phyloP scores from a whole-genome alignment of 2,888 invertebrate genomes.

The Acanthoscelides obtectus region DNA sequence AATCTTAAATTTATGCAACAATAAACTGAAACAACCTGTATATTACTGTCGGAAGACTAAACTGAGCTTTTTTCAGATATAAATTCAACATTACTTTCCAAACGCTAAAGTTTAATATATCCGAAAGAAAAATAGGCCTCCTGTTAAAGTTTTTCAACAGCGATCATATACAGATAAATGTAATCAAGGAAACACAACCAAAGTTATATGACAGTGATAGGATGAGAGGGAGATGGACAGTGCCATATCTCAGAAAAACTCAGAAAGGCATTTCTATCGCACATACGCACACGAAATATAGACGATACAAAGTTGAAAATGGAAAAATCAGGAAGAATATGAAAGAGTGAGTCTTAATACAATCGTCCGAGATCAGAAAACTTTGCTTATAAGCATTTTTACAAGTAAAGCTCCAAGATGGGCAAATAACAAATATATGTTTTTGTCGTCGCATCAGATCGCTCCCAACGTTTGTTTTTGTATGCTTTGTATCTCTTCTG shows the following conservation, averaged over 20 bases:
- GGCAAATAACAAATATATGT: no score
- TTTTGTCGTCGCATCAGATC: no score
- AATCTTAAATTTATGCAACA: no score
- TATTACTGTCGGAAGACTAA: background rate
- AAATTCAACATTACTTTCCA: conserved; percentile 71
- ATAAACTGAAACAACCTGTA: background rate
- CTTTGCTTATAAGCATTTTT: no score
- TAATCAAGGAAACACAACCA: conserved; percentile 24
- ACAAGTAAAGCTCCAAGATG: no score
- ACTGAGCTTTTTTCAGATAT: conserved; percentile 50
- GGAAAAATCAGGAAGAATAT: conserved; percentile 18
- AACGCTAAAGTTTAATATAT: conserved; percentile 68
- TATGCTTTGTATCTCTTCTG: no score
- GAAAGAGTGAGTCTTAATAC: conserved; percentile 22
- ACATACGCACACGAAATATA: conserved; percentile 26
- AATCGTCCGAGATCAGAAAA: no score
- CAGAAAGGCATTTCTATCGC: conserved; percentile 12
- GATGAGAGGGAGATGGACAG: conserved; percentile 18
- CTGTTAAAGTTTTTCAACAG: conserved; percentile 57
- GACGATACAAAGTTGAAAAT: conserved; percentile 25
- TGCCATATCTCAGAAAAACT: conserved; percentile 25
- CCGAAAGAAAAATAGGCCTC: conserved; percentile 64
- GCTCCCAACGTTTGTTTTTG: no score
- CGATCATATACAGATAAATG: conserved; percentile 30
- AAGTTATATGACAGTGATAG: conserved; percentile 25